Evolutionary conservation across 2,113 vertebrate species (phyloP).

Genomic region (Acrocephalus arundinaceus): DNA sequence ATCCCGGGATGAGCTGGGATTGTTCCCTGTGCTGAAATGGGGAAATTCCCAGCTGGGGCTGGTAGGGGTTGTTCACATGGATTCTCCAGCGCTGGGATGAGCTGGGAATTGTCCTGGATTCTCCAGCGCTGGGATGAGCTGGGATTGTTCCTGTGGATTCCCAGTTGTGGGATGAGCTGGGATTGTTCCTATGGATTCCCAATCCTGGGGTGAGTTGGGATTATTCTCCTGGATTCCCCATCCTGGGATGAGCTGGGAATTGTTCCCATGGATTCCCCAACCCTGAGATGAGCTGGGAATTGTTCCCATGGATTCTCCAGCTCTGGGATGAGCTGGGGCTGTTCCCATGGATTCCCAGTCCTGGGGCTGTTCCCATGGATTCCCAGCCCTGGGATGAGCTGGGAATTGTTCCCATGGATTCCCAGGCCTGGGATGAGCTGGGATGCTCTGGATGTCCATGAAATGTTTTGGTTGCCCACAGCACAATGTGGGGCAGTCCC

Average conservation of each 20-base stretch:
- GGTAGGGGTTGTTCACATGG: background rate
- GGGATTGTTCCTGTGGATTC: background rate
- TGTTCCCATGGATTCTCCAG: background rate
- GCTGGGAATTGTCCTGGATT: no score
- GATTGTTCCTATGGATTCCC: background rate
- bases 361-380: background rate
- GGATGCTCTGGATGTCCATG: rapidly evolving
- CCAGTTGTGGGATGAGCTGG: no score
- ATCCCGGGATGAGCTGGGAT: no score
- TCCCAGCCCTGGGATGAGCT: background rate
- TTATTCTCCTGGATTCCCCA: background rate
- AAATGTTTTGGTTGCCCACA: background rate
- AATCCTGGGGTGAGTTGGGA: background rate
- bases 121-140: no score
- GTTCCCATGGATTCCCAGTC: background rate
- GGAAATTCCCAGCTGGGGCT: no score
- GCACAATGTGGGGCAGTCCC: background rate
- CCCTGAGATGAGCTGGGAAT: no score
- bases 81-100: no score
- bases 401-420: background rate
- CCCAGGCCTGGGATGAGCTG: background rate
- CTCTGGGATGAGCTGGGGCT: rapidly evolving
- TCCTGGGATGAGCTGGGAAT: background rate
- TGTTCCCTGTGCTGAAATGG: no score
- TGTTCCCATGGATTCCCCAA: background rate